Conservation (phyloP, 2,113 vertebrate species). For the Protobothrops flavoviridis region DNA sequence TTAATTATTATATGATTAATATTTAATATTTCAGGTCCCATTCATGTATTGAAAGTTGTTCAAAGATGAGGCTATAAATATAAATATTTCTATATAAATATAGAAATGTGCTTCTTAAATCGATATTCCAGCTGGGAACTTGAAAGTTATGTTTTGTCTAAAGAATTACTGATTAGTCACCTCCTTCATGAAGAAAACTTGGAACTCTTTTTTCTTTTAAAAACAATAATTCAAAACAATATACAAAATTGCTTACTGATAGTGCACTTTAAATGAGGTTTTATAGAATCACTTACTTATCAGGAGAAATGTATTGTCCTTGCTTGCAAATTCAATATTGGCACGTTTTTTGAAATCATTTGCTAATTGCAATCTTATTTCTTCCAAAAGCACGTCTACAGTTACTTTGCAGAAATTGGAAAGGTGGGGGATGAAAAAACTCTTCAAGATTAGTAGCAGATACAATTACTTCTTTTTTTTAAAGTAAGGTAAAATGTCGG, state of each 20-base stretch:
- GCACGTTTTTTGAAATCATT: slow-evolving; percentile 28
- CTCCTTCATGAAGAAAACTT: not conserved
- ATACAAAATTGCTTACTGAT: not conserved
- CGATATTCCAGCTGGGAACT: not conserved
- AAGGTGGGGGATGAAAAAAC: not conserved
- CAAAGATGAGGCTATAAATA: not conserved
- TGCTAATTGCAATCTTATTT: slow-evolving; percentile 47
- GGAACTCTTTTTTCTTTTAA: not conserved
- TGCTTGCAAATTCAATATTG: slow-evolving; percentile 18
- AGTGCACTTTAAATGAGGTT: not conserved
- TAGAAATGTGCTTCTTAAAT: not conserved
- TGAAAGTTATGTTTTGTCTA: not conserved
- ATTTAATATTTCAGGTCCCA: not conserved
- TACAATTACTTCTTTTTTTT: slow-evolving; percentile 45
- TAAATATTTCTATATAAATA: not conserved
- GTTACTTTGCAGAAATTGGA: slow-evolving; percentile 44
- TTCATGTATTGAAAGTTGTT: not conserved
- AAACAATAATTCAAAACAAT: not conserved
- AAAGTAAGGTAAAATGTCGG: slow-evolving; percentile 49
- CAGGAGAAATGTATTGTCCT: slow-evolving; percentile 37
- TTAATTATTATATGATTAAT: not conserved
- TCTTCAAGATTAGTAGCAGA: slow-evolving; percentile 38
- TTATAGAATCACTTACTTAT: slow-evolving; percentile 6
- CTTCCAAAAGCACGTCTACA: slow-evolving; percentile 49
- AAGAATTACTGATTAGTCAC: not conserved